Base-by-base conservation (phyloP, 1,140 invertebrate genomes). In the Pteromalus puparum region DNA sequence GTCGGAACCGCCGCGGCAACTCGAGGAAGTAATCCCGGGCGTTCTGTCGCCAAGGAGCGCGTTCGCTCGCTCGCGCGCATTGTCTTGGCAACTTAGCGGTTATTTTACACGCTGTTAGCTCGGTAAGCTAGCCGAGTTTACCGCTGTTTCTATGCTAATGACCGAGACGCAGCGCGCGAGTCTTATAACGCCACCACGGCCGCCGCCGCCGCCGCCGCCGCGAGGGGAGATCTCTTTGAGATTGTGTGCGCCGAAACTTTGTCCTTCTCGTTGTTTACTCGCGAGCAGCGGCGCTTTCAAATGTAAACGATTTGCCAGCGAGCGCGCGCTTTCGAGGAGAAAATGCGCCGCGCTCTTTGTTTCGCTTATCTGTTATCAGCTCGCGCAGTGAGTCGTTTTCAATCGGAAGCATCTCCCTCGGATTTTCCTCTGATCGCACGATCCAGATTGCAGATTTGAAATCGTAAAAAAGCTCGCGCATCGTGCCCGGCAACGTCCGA, bases 81-180 rank as follows among this genome's bases (percentile, higher is more conserved):
- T 92, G 92, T 93, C 92, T 91, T 91, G 90, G 91, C 92, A 93
- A 92, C 92, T 93, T 92, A 93, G 92, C 90, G 91, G 92, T 93
- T 93, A 93, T 93, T 93, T 93, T 93, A 93, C 92, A 93, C 92
- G 91, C 92, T 92, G 92, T 93, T 93, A 92, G 88, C 91, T 93
- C 89, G 88, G 91, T 92, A 93, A 93, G 90, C 90, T 92, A 91
- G 89, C 89, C 87, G 90, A 90, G 90, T 92, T 90, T 90, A 91
- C 90, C 90, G 90, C 90, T 91, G 90, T 91, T 91, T 92, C 91
- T 93, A 93, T 93, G 92, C 91, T 92, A 93, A 93, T 93, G 88
- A 92, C 90, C 85, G 83, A 80, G 87, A 85, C 87, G 85, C 87
- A 83, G 85, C 82, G 80, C 24, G 13, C 68, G 10, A 61, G 15